Evolutionary conservation across 2,113 vertebrate genomes (phyloP).

Genomic region (Pseudonaja textilis): DNA sequence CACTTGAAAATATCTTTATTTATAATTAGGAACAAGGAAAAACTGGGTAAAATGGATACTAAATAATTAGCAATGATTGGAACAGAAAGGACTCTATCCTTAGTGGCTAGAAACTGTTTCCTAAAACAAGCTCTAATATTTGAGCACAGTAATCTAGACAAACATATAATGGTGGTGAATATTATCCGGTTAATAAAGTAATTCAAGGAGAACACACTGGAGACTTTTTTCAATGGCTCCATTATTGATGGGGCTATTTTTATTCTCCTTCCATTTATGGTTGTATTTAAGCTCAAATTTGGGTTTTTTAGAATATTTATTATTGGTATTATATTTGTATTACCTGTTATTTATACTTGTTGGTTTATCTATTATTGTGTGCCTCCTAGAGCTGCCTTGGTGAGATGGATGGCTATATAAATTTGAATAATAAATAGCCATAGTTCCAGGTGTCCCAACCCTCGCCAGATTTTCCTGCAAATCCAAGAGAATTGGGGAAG

Average conservation of each 20-base stretch:
- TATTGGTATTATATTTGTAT: neutral
- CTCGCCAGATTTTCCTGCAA: neutral
- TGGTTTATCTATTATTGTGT: neutral
- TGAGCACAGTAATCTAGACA: slow-evolving; percentile 6
- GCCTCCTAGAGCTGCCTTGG: neutral
- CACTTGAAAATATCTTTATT: slow-evolving; percentile 16
- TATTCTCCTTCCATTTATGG: neutral
- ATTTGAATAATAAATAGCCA: neutral
- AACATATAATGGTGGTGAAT: neutral
- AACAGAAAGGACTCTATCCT: neutral
- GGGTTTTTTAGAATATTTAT: neutral
- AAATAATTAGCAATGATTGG: slow-evolving; percentile 23
- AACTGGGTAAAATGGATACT: neutral
- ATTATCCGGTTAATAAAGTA: neutral
- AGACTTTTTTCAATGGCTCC: neutral
- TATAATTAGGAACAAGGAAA: neutral
- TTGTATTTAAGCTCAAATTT: neutral
- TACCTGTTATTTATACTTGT: neutral
- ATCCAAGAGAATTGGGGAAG: neutral
- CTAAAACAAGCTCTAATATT: slow-evolving; percentile 12
- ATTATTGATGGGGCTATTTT: neutral
- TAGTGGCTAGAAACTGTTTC: slow-evolving; percentile 9
- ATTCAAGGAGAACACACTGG: neutral
- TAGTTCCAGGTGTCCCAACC: neutral
- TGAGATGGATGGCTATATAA: neutral